Percentiles rank a stretch among this genome's conserved stretches.
phyloP scores from a whole-genome alignment of 2,888 invertebrate species.

The Polylopha cassiicola region DNA sequence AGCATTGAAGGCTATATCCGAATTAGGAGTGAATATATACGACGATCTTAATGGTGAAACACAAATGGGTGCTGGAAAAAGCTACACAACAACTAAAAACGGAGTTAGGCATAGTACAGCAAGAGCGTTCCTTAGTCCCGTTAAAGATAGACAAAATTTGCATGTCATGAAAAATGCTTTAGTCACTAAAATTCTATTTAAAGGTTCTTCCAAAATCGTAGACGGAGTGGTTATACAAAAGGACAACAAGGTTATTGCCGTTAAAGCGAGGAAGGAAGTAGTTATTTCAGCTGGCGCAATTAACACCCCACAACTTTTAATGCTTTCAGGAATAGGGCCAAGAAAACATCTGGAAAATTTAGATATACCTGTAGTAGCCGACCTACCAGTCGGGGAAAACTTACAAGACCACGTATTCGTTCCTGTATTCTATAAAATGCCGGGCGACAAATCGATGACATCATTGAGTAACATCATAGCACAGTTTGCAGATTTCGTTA shows the following conservation, averaged over 20 bases:
- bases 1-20: slow-evolving; percentile 53
- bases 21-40: slow-evolving; percentile 55
- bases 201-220: slow-evolving; percentile 57
- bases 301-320: slow-evolving; percentile 70
- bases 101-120: slow-evolving; percentile 72
- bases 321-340: slow-evolving; percentile 75
- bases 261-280: slow-evolving; percentile 64
- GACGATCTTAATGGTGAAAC: slow-evolving; percentile 58
- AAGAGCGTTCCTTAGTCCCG: slow-evolving; percentile 66
- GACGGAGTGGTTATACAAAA: slow-evolving; percentile 58
- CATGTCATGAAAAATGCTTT: slow-evolving; percentile 68
- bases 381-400: slow-evolving; percentile 72
- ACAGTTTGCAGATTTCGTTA: slow-evolving; percentile 61
- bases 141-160: slow-evolving; percentile 55
- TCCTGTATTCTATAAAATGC: slow-evolving; percentile 51
- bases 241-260: slow-evolving; percentile 46
- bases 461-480: slow-evolving; percentile 40
- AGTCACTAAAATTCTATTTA: slow-evolving; percentile 74
- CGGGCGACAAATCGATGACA: slow-evolving; percentile 34
- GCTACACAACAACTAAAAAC: slow-evolving; percentile 60
- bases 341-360: slow-evolving; percentile 49
- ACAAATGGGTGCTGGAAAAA: slow-evolving; percentile 67
- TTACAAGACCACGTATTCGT: slow-evolving; percentile 70
- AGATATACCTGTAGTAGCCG: slow-evolving; percentile 53
- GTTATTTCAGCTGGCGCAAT: slow-evolving; percentile 70